Base-by-base conservation (phyloP, 2,113 vertebrate species). In the Reinhardtius hippoglossoides region DNA sequence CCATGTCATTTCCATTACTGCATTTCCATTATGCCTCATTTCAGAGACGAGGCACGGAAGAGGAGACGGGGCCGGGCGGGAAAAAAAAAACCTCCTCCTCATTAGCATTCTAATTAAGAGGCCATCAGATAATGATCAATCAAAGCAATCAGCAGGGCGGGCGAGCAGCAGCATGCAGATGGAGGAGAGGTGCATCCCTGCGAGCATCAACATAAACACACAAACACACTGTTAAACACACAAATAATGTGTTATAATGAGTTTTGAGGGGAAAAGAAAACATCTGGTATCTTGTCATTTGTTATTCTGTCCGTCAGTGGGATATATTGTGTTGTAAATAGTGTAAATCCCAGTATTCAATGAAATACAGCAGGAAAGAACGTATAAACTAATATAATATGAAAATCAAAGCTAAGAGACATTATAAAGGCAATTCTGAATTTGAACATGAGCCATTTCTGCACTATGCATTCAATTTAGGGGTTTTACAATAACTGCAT, bases 81-180 rank as follows among this genome's bases (percentile, higher is more conserved):
- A 9, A 52, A 52, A n/a, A 20, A 52, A 84, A 84, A 87, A 82
- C 81, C 76, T 74, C 79, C 74, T 76, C 74, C 91, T 92, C 91
- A 92, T 94, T 94, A 95, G 91, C 94, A 94, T 95, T 91, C 92
- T 93, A 94, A 95, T 95, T 93, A 94, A 93, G 91, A 92, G 89
- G 90, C 92, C 86, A 93, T 94, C 91, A 91, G 92, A 94, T 93
- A 92, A 89, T 89, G 90, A 92, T 95, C 92, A 93, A 93, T 95
- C 94, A 91, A 71, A 88, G 85, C 77, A 75, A 90, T 87, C 87
- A 78, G 16, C 75, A 37, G 64, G 76, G 82, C 61, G 60, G 83
- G 81, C 76, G 61, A 76, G 79, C 69, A 65, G 84, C 82, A 48
- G 86, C 86, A 89, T 88, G 80, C 80, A 82, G 80, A 91, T 82